Evolutionary conservation across 2,113 vertebrate genomes (phyloP), one percentile per base, ranked within the genome.

Genomic region (Bos javanicus): DNA sequence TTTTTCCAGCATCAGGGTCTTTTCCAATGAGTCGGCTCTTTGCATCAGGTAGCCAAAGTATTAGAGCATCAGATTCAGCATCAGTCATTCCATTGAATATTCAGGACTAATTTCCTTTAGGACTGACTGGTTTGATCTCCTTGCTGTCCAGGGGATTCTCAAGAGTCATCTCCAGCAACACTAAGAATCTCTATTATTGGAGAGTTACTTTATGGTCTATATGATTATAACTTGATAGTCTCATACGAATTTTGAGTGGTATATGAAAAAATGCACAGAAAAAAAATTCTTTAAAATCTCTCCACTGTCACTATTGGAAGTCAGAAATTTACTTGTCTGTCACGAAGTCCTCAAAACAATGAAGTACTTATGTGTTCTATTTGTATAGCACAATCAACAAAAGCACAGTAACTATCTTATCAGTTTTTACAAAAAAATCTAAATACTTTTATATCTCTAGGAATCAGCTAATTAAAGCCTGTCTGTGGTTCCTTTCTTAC

Each of bases 401-500:
- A 91, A 96, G 81, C 46, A 96, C 1, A 91, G 57, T 39, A 81
- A 92, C 52, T 87, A 83, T 30, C 7, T 95, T 78, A 82, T n/a
- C 57, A 60, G 14, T 76, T 85, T 60, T 30, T 25, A 1, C 3
- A 6, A 36, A 54, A 36, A 36, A n/a, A 39, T 83, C 23, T 76
- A 76, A 76, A 76, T 43, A 76, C 13, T 82, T 88, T 93, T 33
- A 56, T 2, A 59, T 74, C 84, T 90, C 21, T 62, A 92, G 57
- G 84, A 94, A 83, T 60, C 54, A 62, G 56, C 57, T 90, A 96
- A 97, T 87, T 94, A 87, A 87, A 92, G 93, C 59, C 36, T 67
- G 19, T 76, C 76, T 46, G 82, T 76, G 39, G 74, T 54, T 93
- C 54, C 64, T 95, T 50, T 97, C 36, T 95, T 96, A 81, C 59